phyloP scores from a whole-genome alignment of 2,888 invertebrate species.

The Podotricha telesiphe region DNA sequence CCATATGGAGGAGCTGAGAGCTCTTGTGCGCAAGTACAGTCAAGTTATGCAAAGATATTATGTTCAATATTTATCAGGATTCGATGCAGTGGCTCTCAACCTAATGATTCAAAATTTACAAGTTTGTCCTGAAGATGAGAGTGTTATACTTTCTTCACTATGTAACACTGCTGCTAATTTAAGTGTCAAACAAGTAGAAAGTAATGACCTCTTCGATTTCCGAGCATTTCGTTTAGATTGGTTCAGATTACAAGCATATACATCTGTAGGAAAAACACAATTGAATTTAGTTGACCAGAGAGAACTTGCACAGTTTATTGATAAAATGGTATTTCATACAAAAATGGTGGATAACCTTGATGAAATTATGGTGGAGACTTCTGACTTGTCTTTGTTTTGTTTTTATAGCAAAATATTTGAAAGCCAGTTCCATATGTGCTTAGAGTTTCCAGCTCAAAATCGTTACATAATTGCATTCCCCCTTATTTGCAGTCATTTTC shows the following conservation, averaged over 20 bases:
- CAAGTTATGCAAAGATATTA: conserved; percentile 99
- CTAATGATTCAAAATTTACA: conserved; percentile 92
- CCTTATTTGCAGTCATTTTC: conserved; percentile 98
- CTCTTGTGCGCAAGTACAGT: conserved; percentile 96
- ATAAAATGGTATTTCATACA: conserved; percentile 97
- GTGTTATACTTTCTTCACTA: conserved; percentile 95
- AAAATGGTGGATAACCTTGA: conserved; percentile 99
- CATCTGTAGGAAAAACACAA: conserved; percentile 92
- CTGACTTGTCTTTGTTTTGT: conserved; percentile 98
- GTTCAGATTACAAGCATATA: conserved; percentile 97
- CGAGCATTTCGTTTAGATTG: conserved; percentile 97
- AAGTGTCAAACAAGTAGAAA: conserved; percentile 97
- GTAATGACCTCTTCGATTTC: conserved; percentile 97
- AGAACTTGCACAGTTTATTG: conserved; percentile 95
- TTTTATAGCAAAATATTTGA: conserved; percentile 98
- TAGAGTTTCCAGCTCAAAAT: conserved; percentile 99
- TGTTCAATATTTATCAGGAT: conserved; percentile 97
- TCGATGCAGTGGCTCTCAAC: conserved; percentile 96
- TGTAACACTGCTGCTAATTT: conserved; percentile 94
- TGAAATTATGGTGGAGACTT: conserved; percentile 97
- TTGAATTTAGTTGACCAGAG: conserved; percentile 91
- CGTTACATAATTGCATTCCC: conserved; percentile 99
- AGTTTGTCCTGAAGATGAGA: conserved; percentile 96
- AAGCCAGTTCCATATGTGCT: conserved; percentile 98
- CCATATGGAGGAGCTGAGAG: conserved; percentile 98